Conservation (phyloP, 2,797 vertebrate species). For the Novumbra hubbsi region DNA sequence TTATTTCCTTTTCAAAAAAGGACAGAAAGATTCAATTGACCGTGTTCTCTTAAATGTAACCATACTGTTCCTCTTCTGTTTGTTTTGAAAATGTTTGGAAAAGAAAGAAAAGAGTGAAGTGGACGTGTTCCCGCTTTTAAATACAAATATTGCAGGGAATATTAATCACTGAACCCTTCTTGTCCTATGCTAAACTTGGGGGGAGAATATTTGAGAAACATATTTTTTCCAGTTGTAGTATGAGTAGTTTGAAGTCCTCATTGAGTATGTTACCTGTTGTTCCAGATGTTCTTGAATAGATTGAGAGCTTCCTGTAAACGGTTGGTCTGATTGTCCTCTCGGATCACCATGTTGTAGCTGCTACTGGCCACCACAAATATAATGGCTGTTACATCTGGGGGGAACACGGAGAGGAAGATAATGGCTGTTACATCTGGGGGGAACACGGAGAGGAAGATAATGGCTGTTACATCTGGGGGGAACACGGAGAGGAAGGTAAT, state of each 20-base stretch:
- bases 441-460: conserved; percentile 80
- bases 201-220: no score
- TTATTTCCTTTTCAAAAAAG: no score
- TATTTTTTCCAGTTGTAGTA: no score
- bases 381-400: conserved; percentile 94
- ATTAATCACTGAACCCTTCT: no score
- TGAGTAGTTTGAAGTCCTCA: neutral
- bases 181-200: no score
- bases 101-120: no score
- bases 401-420: conserved; percentile 77
- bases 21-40: no score
- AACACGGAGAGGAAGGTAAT: conserved; percentile 82
- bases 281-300: conserved; percentile 99
- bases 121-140: no score
- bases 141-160: no score
- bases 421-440: conserved; percentile 94
- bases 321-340: conserved; percentile 99
- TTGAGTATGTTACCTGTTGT: conserved; percentile 85
- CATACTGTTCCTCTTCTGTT: no score
- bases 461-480: conserved; percentile 91
- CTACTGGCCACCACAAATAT: conserved; percentile 99
- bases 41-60: no score
- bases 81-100: no score
- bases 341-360: conserved; percentile 99
- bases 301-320: conserved; percentile 98